Conservation (phyloP, 2,888 invertebrate species). For the Sylvicola cinctus region DNA sequence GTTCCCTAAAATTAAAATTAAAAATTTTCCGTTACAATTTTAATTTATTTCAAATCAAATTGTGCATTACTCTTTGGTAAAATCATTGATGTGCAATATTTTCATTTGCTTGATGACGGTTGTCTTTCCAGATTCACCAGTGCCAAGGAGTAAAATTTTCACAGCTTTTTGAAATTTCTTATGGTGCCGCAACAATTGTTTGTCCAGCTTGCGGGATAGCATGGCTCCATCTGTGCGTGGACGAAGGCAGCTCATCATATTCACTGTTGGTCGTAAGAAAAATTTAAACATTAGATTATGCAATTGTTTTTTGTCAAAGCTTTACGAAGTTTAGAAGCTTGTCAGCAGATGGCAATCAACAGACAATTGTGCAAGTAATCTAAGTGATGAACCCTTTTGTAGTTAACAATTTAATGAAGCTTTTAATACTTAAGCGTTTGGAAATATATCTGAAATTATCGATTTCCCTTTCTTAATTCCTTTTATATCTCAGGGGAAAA, state of each 20-base stretch:
- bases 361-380: no score
- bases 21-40: not conserved
- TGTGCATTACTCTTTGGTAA: conserved; percentile 40
- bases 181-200: conserved; percentile 32
- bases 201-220: conserved; percentile 29
- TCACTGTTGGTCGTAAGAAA: no score
- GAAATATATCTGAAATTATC: no score
- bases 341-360: no score
- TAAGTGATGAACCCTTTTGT: no score
- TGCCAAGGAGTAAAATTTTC: conserved; percentile 41
- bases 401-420: no score
- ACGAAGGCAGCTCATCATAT: conserved; percentile 20
- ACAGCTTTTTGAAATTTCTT: conserved; percentile 27
- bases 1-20: conserved; percentile 32
- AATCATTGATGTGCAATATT: conserved; percentile 62
- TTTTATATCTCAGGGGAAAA: no score
- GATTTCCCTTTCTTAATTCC: no score
- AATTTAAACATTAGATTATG: no score
- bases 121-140: conserved; percentile 69
- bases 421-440: no score
- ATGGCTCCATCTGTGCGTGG: conserved; percentile 20
- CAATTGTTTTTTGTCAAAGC: no score
- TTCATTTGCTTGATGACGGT: conserved; percentile 77
- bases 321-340: no score
- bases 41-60: not conserved